These are phyloP conservation scores for Seriola quinqueradiata DNA, from an alignment of 2,113 vertebrate genomes.

Conservation along the genomic window DNA sequence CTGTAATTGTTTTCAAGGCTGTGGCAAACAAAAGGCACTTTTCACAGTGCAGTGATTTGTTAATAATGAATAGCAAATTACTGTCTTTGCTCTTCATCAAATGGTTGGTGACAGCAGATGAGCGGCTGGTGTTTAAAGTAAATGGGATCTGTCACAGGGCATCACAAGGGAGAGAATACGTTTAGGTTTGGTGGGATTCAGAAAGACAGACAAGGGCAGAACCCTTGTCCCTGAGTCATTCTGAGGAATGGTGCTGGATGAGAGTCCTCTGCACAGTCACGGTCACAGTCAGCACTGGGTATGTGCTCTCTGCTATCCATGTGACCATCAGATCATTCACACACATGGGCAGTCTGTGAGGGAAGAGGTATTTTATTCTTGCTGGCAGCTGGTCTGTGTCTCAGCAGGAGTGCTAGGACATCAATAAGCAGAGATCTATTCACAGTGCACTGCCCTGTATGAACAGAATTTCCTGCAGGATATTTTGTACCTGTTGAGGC, in stretches of 20 bases:
- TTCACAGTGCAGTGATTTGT: conserved; percentile 65
- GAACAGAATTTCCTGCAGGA: conserved; percentile 1
- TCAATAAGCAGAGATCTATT: conserved; percentile 35
- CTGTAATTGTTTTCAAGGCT: conserved; percentile 64
- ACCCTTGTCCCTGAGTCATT: conserved; percentile 17
- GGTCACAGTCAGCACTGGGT: conserved; percentile 25
- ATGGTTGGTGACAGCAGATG: conserved; percentile 59
- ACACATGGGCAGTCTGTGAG: conserved; percentile 12
- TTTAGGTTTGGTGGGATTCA: not conserved
- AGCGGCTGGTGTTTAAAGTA: conserved; percentile 59
- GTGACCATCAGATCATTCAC: conserved; percentile 49
- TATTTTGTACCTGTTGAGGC: not conserved
- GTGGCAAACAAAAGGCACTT: conserved; percentile 61
- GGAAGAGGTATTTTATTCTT: conserved; percentile 25
- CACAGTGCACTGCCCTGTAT: conserved; percentile 8
- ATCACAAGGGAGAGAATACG: conserved; percentile 36
- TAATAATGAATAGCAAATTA: conserved; percentile 73
- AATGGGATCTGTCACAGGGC: conserved; percentile 67
- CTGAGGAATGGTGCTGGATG: not conserved
- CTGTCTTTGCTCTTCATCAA: conserved; percentile 68
- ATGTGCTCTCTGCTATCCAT: conserved; percentile 25
- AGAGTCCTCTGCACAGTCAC: conserved; percentile 9
- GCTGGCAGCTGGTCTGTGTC: conserved; percentile 36
- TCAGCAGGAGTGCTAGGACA: conserved; percentile 31
- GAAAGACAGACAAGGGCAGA: conserved; percentile 4